Evolutionary conservation across 2,113 vertebrate genomes (phyloP), one percentile per base, ranked within the genome.

Genomic region (Helogale parvula): DNA sequence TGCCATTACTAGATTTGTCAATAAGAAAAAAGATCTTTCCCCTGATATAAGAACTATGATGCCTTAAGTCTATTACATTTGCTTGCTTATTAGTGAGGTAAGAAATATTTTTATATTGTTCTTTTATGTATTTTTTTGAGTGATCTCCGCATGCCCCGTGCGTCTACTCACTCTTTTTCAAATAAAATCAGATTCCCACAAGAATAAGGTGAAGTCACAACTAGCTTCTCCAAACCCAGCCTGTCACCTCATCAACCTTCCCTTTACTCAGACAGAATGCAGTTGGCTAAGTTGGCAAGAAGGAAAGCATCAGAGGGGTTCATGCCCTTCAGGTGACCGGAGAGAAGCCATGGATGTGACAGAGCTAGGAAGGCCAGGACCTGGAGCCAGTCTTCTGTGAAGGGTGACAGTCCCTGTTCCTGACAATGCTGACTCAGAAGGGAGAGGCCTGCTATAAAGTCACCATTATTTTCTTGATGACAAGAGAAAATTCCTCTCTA

Each of bases 151-250:
- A 63, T 9, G 13, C 2, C n/a, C 63, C 93, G 87, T 74, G 45
- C 41, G 41, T 92, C 74, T 88, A 83, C 13, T 72, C 23, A 94
- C 12, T 60, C 3, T 60, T 68, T 88, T 66, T 47, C 57, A 41
- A 79, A 60, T 92, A 90, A 92, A 93, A 82, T 54, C 45, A 35
- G 16, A 74, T 87, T 63, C 85, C 96, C 68, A 83, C 27, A 41
- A 54, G 93, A 85, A 21, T 35, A 60, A 14, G 25, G 45, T 45
- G 35, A 29, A 81, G 45, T 54, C 45, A 68, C 15, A 27, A 12
- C 47, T 33, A 41, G 52, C 13, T 63, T 77, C 52, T 76, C n/a
- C 35, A 29, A 65, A 72, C 23, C 41, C 17, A 76, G 1, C 33
- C 38, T 0, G 2, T n/a, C 45, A 52, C 13, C 66, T 88, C 16